Evolutionary conservation across 1,140 invertebrate genomes (phyloP), one percentile per base, ranked within the genome.

Genomic region (Bombus difficillimus): DNA sequence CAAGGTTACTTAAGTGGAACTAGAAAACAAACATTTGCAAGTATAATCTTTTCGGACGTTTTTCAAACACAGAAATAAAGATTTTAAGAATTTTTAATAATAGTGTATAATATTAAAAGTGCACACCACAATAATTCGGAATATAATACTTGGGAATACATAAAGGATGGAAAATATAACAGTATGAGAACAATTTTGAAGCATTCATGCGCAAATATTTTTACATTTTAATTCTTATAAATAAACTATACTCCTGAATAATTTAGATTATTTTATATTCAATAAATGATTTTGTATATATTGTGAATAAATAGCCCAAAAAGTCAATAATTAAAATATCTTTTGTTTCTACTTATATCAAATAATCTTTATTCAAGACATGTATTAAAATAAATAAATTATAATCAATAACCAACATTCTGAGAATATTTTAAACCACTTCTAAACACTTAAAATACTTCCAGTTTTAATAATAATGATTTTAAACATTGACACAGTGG

Each of bases 41-140:
- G 13, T 83, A n/a, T 57, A 57, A 57, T 68, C 5, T 43, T 77
- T 13, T 57, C 6, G 10, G 25, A 64, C 5, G n/a, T 25, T 47
- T 47, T 47, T 64, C 9, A 57, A 83, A 39, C 22, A 53, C 1
- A 12, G n/a, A 68, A 83, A 66, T 53, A 43, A 75, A 68, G 43
- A 53, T 47, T 32, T 25, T n/a, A 4, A 22, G 5, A 53, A 12
- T 53, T 68, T 68, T 25, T 47, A 22, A 77, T 32, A 28, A 64
- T 12, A 25, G 13, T 32, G 28, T 32, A 39, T 73, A 39, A 80
- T 34, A 85, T 34, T 86, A 39, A 88, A 77, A 86, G 82, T 95
- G 96, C 95, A 91, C 94, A 96, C 95, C 95, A 94, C 95, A 91
- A 94, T 92, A 92, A 95, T 96, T 96, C 94, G 96, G 95, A 88